phyloP scores from a whole-genome alignment of 2,797 vertebrate genomes.

The Leptodactylus fallax region DNA sequence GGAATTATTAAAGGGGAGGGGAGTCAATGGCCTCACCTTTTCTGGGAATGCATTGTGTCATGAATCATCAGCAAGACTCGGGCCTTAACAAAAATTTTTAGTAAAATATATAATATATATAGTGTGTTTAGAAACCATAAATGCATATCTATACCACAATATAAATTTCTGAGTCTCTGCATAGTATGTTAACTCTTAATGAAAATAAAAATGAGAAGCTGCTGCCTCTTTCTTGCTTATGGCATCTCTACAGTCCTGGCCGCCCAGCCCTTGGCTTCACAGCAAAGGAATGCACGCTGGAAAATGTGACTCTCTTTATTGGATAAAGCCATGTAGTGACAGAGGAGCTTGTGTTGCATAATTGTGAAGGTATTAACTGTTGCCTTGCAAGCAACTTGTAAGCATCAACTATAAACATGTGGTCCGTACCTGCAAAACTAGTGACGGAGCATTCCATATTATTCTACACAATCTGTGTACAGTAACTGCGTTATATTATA shows the following conservation, averaged over 20 bases:
- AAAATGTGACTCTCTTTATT: conserved; percentile 59
- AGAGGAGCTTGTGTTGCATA: conserved; percentile 49
- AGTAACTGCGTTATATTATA: not conserved
- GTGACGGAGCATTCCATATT: not conserved
- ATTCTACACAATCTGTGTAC: not conserved
- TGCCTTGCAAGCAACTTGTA: not conserved
- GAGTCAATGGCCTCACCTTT: not conserved
- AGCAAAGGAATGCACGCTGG: conserved; percentile 54
- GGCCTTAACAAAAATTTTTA: not conserved
- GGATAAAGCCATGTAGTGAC: conserved; percentile 25
- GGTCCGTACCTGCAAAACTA: not conserved
- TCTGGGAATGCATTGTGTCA: not conserved
- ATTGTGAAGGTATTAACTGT: conserved; percentile 48
- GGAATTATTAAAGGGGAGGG: not conserved
- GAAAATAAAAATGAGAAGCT: not conserved
- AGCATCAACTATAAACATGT: not conserved
- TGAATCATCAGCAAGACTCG: not conserved
- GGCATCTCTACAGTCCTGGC: conserved; percentile 16
- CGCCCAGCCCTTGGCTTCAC: conserved; percentile 27
- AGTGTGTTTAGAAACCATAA: too few relatives aligned
- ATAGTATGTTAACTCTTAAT: not conserved
- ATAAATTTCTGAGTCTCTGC: not conserved
- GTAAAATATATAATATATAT: not conserved
- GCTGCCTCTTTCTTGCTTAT: not conserved
- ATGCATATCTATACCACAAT: not conserved